Percentiles rank a stretch among this genome's conserved stretches.
These are phyloP conservation scores for Isichthys henryi DNA, from an alignment of 2,113 vertebrate genomes.

Conservation along the genomic window DNA sequence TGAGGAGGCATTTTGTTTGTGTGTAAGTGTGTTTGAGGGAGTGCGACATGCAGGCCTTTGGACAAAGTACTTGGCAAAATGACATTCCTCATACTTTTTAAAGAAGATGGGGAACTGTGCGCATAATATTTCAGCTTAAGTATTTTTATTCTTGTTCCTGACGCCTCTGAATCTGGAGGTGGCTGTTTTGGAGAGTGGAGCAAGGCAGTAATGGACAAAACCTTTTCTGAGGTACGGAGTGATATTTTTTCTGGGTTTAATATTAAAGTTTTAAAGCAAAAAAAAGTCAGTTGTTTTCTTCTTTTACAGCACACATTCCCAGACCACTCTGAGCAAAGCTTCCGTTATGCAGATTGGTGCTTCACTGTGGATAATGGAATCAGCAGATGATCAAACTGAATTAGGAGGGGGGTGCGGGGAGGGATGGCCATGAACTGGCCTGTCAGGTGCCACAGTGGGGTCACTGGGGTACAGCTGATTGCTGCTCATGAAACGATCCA, in stretches of 20 bases:
- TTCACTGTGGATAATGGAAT: not conserved
- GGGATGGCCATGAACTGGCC: not conserved
- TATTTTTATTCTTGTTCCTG: slow-evolving; percentile 44
- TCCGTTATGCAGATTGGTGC: not conserved
- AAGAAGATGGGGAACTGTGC: not conserved
- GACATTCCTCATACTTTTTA: not conserved
- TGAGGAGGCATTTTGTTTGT: not conserved
- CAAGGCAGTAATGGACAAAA: slow-evolving; percentile 38
- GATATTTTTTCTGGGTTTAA: not conserved
- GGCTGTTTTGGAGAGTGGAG: slow-evolving; percentile 37
- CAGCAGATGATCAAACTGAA: not conserved
- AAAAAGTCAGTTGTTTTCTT: not conserved
- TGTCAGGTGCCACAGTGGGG: not conserved
- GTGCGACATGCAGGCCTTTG: not conserved
- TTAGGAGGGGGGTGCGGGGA: not conserved
- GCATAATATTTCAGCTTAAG: not conserved
- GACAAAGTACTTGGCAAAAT: not conserved
- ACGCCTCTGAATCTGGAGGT: slow-evolving; percentile 45
- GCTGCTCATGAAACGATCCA: not conserved
- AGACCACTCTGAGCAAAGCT: not conserved
- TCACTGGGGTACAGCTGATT: not conserved
- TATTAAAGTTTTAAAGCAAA: slow-evolving; percentile 28
- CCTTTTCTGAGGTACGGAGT: slow-evolving; percentile 32
- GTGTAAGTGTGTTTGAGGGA: not conserved
- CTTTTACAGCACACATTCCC: not conserved